Percentiles rank a stretch among this genome's conserved stretches.
Conservation (phyloP, 2,888 invertebrate genomes). For the Agonopterix subpropinquella region DNA sequence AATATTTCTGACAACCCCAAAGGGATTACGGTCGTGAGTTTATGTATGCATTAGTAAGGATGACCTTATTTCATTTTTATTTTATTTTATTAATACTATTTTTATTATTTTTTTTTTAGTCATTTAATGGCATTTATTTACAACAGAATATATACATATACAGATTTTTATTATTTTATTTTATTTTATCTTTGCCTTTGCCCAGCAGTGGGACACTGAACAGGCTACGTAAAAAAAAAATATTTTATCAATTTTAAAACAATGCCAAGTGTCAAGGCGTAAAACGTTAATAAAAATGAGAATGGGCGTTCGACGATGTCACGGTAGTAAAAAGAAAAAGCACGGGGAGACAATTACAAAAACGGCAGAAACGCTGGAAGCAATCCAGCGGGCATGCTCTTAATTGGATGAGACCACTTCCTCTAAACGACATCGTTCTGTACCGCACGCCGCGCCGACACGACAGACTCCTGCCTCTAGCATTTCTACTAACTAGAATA, state of each 20-base stretch:
- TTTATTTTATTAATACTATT: no score
- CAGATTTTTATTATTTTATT: no score
- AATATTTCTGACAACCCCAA: no score
- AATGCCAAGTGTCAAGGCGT: conserved; percentile 3
- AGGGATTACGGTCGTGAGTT: no score
- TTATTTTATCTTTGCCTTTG: no score
- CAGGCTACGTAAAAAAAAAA: no score
- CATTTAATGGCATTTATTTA: no score
- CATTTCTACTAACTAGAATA: conserved; percentile 31
- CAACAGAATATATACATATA: no score
- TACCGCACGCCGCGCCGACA: conserved; percentile 20
- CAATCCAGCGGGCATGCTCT: conserved; percentile 65
- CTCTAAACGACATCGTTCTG: conserved; percentile 56
- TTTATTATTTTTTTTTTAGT: no score
- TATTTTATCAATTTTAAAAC: neutral
- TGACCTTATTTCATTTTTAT: no score
- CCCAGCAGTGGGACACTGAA: no score
- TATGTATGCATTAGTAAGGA: no score
- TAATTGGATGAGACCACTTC: conserved; percentile 73
- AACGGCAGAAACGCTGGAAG: conserved; percentile 62
- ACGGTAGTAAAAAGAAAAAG: conserved; percentile 45
- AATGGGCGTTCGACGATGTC: conserved; percentile 28
- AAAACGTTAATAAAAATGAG: conserved; percentile 26
- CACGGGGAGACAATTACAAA: conserved; percentile 60
- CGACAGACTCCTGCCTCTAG: conserved; percentile 10